Evolutionary conservation across 2,888 invertebrate genomes (phyloP), one percentile per base, ranked within the genome.

Genomic region (Sinohyriopsis cumingii): DNA sequence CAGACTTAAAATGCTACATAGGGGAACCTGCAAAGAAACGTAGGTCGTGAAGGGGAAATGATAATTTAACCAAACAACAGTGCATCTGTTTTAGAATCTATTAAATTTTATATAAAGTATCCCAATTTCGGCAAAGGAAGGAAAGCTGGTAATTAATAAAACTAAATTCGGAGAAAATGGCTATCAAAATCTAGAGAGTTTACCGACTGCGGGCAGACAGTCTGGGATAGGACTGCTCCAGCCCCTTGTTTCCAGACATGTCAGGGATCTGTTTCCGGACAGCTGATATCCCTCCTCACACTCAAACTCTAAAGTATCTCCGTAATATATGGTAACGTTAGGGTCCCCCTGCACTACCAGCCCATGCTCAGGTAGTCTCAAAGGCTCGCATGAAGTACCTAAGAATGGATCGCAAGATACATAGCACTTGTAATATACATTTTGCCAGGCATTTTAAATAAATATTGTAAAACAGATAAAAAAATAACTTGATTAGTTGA

Each of bases 241-340:
- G 0, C 55, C 65, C 6, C 85, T 84, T 66, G 82, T 79, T 3
- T 81, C 82, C 33, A 80, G 62, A 69, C 89, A 89, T 20, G 72
- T 72, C 22, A 84, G 71, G 6, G 67, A 63, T 1, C 71, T 67
- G n/a, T 73, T 68, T 0, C 88, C 88, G 20, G 74, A 66, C 63
- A 84, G 60, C 9, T 69, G 66, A 69, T 82, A 84, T 4, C 87
- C 88, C 54, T 72, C 65, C 3, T 77, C 63, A 75, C 85, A 85
- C 0, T 67, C 73, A 55, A 84, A 80, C 22, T 68, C 65, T 6
- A 83, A 65, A 15, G 25, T 59, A 53, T 80, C 79, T 0, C 75
- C 76, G 61, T 70, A 82, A 22, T 67, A 66, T 18, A 67, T 69
- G 4, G 65, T 55, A 25, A 57, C 24, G n/a, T 70, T 67, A 5